Base-by-base conservation (phyloP, 2,113 vertebrate species). In the Pygoscelis adeliae region DNA sequence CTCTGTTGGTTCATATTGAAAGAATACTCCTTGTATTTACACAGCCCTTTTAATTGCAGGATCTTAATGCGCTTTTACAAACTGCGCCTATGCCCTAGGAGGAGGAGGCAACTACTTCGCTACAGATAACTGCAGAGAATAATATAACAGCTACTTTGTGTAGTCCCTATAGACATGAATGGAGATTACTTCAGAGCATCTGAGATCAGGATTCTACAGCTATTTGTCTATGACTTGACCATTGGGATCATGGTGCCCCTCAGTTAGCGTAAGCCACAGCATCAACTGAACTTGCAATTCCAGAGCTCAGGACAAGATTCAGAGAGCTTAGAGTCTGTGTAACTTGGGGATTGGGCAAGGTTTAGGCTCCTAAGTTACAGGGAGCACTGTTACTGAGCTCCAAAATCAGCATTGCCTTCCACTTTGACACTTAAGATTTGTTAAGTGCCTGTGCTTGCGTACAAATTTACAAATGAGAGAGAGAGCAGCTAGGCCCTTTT, bases 401-500 rank as follows among this genome's bases (percentile, higher is more conserved):
- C n/a, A 2, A 67, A 87, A 62, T 66, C 52, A 55, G 5, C 27
- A 27, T 8, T 0, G 1, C 46, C 26, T 87, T 92, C 65, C 7
- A 13, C 17, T 66, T 67, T 49, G 50, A 36, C 10, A 6, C 26
- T 38, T 21, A 23, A 36, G 14, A 7, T 53, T 85, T 59, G 10
- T 42, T 50, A 44, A 56, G 26, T 56, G 36, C 13, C 8, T 20
- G 14, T 62, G 9, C 0, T 0, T 34, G 27, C 4, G 4, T 34
- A 11, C 9, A 46, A n/a, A 66, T 26, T 55, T 38, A n/a, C 11
- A 58, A 79, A 63, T 6, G 9, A 42, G 9, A 56, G 21, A 8
- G 32, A 12, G 6, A 32, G 2, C 25, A 63, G n/a, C n/a, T 49
- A 38, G 63, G 19, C 2, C 13, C 12, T 66, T 62, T 56, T 26